Evolutionary conservation across 1,140 invertebrate species (phyloP).

Genomic region (Scaptomyza hsui): DNA sequence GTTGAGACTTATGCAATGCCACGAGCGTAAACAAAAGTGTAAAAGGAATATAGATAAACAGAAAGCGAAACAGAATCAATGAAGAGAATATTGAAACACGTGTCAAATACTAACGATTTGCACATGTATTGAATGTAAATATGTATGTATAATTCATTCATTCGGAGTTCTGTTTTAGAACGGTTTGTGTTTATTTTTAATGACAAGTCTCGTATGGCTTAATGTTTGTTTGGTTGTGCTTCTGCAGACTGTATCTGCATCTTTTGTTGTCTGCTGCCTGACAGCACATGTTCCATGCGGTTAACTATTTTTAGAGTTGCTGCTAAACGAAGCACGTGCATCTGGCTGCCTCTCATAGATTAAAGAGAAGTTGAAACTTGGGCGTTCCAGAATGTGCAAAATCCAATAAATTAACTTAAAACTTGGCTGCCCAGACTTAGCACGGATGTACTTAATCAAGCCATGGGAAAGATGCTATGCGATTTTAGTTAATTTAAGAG

Average conservation of each 20-base stretch:
- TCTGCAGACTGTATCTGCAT: constrained; percentile 15
- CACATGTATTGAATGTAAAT: neutral
- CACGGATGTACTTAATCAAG: no score
- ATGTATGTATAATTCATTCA: neutral
- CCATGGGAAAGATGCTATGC: no score
- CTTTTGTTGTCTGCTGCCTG: constrained; percentile 21
- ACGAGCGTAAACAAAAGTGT: constrained; percentile 27
- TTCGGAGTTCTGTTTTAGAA: neutral
- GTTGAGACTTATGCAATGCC: constrained; percentile 37
- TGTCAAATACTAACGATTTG: constrained; percentile 17
- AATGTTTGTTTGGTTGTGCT: neutral
- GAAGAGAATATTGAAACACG: constrained; percentile 23
- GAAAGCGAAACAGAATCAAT: neutral
- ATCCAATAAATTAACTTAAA: neutral
- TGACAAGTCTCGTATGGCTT: constrained; percentile 9
- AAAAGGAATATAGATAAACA: constrained; percentile 8
- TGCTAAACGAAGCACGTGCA: constrained; percentile 1
- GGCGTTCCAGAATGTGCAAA: no score
- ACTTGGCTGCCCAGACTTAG: neutral
- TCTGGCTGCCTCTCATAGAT: constrained; percentile 19
- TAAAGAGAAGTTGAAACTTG: neutral
- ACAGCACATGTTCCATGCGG: constrained; percentile 33
- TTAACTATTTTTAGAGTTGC: constrained; percentile 34
- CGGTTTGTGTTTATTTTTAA: constrained; percentile 29
- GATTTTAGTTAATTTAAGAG: no score